Percentiles rank a stretch among this genome's conserved stretches.
Conservation (phyloP, 2,797 vertebrate species). For the Lophius americanus region DNA sequence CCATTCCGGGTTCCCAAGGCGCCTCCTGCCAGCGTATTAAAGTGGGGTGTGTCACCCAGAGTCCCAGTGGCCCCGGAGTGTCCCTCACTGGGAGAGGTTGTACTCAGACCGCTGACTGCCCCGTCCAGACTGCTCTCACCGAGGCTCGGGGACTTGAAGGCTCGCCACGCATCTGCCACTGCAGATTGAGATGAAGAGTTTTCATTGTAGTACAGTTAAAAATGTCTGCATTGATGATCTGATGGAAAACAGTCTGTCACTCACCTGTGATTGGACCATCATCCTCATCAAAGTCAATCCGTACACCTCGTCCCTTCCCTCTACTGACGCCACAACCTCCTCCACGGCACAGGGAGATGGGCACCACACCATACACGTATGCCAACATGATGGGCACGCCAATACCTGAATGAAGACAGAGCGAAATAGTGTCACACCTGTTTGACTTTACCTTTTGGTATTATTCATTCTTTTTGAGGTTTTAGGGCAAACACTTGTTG, state of each 20-base stretch:
- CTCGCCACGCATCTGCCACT: constrained; percentile 94
- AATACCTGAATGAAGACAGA: constrained; percentile 82
- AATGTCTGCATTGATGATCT: neutral
- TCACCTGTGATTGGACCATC: constrained; percentile 97
- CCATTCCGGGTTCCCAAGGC: constrained; percentile 87
- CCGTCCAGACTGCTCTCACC: constrained; percentile 97
- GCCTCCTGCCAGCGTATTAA: constrained; percentile 91
- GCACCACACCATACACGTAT: constrained; percentile 97
- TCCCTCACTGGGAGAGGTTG: constrained; percentile 88
- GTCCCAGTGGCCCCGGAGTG: constrained; percentile 86
- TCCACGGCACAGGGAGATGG: constrained; percentile 95
- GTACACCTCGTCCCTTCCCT: constrained; percentile 93
- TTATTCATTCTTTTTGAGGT: too few relatives aligned
- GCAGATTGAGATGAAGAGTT: neutral
- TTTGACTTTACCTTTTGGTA: neutral
- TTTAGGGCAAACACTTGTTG: too few relatives aligned
- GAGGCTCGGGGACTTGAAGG: constrained; percentile 96
- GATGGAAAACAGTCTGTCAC: neutral
- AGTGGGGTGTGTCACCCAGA: constrained; percentile 90
- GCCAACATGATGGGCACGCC: constrained; percentile 99
- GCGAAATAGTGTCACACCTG: neutral
- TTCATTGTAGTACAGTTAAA: neutral
- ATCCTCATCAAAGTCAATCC: constrained; percentile 97
- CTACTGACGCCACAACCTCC: constrained; percentile 97
- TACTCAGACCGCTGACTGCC: constrained; percentile 92